These are phyloP conservation scores for Sterna hirundo DNA, from an alignment of 2,113 vertebrate species.

Conservation along the genomic window DNA sequence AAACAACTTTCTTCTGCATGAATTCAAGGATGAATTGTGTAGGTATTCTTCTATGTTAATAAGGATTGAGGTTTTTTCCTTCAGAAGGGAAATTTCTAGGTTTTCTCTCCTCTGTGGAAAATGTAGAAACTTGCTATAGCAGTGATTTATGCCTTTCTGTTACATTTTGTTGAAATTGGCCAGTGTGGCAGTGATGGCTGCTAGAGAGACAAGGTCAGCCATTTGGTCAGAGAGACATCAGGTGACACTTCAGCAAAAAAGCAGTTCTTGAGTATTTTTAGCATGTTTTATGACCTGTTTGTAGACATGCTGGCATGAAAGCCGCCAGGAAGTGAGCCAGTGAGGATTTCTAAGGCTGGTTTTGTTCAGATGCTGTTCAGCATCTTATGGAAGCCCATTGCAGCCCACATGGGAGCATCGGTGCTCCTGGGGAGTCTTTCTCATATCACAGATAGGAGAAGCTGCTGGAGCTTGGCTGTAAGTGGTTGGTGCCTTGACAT, in stretches of 20 bases:
- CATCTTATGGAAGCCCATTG: not conserved
- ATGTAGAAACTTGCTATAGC: not conserved
- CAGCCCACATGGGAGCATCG: rapidly evolving
- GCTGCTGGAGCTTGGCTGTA: not conserved
- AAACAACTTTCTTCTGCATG: not conserved
- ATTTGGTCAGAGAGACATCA: not conserved
- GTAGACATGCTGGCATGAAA: not conserved
- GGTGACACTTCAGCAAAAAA: not conserved
- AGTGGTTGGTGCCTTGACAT: not conserved
- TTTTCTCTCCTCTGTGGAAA: not conserved
- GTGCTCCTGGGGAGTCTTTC: not conserved
- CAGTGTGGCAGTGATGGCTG: not conserved
- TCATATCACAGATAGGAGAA: not conserved
- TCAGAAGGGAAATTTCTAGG: not conserved
- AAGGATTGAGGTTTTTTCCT: not conserved
- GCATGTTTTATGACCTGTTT: not conserved
- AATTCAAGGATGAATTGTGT: not conserved
- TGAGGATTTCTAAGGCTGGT: not conserved
- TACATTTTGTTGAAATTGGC: not conserved
- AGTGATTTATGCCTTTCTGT: not conserved
- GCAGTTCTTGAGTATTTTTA: not conserved
- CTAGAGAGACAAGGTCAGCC: not conserved
- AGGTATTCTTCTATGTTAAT: not conserved
- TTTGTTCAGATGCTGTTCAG: not conserved
- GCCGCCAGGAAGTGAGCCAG: not conserved